phyloP scores from a whole-genome alignment of 2,888 invertebrate genomes.

The Monoplex corrugatus region DNA sequence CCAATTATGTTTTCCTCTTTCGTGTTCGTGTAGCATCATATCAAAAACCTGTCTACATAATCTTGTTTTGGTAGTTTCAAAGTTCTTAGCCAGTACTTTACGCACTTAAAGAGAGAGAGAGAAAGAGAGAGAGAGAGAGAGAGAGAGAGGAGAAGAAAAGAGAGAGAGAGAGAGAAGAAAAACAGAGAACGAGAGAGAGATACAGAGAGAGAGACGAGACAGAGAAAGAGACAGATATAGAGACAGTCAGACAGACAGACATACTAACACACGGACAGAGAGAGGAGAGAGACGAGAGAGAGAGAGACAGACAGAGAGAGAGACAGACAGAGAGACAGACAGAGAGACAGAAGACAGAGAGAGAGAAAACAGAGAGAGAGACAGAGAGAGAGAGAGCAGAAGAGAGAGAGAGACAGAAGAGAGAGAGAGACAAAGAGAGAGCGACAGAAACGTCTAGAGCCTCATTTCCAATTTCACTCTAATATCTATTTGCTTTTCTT shows the following conservation, averaged over 20 bases:
- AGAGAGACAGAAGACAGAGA: background rate
- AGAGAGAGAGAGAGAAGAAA: background rate
- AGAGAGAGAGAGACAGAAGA: background rate
- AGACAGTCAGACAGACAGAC: no score
- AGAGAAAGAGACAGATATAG: no score
- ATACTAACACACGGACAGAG: no score
- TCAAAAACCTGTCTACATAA: no score
- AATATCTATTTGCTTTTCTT: no score
- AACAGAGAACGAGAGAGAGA: background rate
- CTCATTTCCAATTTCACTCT: background rate
- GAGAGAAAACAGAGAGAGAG: background rate
- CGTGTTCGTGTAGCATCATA: no score
- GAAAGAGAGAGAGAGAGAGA: background rate
- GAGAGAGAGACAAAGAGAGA: background rate
- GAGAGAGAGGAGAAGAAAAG: no score
- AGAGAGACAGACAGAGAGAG: background rate
- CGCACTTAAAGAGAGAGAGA: background rate
- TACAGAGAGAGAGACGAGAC: background rate
- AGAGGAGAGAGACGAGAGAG: background rate
- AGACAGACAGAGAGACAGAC: background rate
- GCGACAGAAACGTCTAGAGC: background rate
- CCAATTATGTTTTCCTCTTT: no score
- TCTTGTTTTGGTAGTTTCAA: no score
- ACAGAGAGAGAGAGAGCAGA: no score
- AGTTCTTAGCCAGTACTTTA: no score